Percentiles rank a stretch among this genome's conserved stretches.
phyloP scores from a whole-genome alignment of 2,888 invertebrate species.

The Folsomia manolachei region DNA sequence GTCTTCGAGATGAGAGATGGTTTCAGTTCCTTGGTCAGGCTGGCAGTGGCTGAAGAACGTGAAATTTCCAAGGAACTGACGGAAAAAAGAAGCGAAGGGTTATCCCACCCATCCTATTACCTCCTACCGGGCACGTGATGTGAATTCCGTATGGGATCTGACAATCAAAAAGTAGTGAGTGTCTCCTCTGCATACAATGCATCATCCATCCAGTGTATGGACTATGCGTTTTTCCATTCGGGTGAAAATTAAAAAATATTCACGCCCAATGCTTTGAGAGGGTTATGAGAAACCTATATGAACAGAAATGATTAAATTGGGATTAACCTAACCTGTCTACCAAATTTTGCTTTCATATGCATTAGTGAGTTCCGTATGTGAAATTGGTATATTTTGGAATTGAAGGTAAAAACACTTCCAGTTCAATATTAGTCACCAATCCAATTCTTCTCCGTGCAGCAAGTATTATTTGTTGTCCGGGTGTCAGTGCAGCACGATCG shows the following conservation, averaged over 20 bases:
- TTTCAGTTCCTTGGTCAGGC: background rate
- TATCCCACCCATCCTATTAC: constrained; percentile 45
- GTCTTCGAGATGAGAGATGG: background rate
- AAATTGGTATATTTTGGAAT: no score
- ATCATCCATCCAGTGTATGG: constrained; percentile 25
- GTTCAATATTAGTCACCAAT: constrained; percentile 6
- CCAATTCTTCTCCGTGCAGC: background rate
- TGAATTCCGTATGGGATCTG: constrained; percentile 45
- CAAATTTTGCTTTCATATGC: no score
- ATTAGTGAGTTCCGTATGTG: no score
- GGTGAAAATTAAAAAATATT: no score
- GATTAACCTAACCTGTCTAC: no score
- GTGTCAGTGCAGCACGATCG: background rate
- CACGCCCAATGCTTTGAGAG: no score
- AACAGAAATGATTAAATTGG: no score
- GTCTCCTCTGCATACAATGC: constrained; percentile 34
- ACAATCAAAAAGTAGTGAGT: constrained; percentile 49
- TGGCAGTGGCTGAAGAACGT: no score
- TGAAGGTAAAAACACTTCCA: no score
- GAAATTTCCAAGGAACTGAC: background rate
- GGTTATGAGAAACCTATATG: no score
- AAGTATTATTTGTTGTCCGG: constrained; percentile 9
- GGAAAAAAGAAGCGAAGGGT: constrained; percentile 37
- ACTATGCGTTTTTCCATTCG: constrained; percentile 6
- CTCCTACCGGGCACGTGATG: constrained; percentile 50